Percentiles rank a stretch among this genome's conserved stretches.
Conservation (phyloP, 2,888 invertebrate species). For the Habroteleia sp. region DNA sequence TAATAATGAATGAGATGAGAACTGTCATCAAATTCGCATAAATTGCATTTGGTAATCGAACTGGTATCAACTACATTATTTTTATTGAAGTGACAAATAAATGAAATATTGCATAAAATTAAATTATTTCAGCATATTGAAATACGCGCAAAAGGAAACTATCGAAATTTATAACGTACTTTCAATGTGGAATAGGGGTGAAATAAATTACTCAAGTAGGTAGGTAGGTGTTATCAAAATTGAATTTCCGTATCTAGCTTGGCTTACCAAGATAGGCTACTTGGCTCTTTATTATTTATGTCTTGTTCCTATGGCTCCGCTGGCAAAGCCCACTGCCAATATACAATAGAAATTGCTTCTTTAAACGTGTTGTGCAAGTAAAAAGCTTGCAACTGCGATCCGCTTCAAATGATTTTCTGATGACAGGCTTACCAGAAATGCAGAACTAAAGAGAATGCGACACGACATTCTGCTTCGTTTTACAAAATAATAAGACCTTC, state of each 20-base stretch:
- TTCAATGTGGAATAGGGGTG: slow-evolving; percentile 2
- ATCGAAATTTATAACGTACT: too few species aligned
- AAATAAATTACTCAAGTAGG: slow-evolving; percentile 16
- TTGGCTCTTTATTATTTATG: slow-evolving; percentile 72
- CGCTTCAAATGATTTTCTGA: slow-evolving; percentile 37
- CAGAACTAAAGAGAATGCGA: slow-evolving; percentile 18
- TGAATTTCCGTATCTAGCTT: slow-evolving; percentile 71
- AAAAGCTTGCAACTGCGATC: slow-evolving; percentile 51
- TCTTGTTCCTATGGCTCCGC: slow-evolving; percentile 67
- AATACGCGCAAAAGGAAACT: too few species aligned
- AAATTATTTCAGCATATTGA: too few species aligned
- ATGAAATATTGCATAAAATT: too few species aligned
- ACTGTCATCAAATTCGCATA: too few species aligned
- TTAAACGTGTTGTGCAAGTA: slow-evolving; percentile 69
- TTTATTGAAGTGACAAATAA: too few species aligned
- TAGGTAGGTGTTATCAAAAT: slow-evolving; percentile 71
- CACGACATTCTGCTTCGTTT: slow-evolving; percentile 15
- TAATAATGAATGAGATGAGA: too few species aligned
- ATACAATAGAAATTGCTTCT: slow-evolving; percentile 75
- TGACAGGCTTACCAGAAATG: slow-evolving; percentile 32
- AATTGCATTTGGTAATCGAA: too few species aligned
- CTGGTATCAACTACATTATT: too few species aligned
- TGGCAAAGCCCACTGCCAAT: slow-evolving; percentile 68
- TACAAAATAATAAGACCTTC: slow-evolving; percentile 17
- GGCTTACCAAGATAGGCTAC: slow-evolving; percentile 17